phyloP scores from a whole-genome alignment of 2,797 vertebrate species.

The Gadopsis marmoratus region DNA sequence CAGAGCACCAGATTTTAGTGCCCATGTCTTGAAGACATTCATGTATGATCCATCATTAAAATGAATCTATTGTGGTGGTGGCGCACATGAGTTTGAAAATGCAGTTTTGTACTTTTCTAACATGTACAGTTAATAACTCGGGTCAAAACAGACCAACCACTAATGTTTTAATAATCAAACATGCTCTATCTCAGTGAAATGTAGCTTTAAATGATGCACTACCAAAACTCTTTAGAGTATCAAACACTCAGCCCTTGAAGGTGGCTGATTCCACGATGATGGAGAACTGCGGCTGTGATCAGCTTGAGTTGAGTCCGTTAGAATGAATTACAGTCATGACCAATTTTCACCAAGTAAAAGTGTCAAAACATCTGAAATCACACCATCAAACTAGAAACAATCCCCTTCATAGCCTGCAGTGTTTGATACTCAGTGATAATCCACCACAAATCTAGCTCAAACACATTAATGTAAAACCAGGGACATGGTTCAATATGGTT shows the following conservation, averaged over 20 bases:
- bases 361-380: background rate
- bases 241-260: background rate
- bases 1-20: conserved; percentile 10
- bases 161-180: background rate
- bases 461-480: background rate
- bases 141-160: background rate
- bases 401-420: background rate
- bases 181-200: conserved; percentile 48
- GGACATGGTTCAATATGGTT: background rate
- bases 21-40: background rate
- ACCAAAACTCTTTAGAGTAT: conserved; percentile 16
- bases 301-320: background rate
- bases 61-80: background rate
- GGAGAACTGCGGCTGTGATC: background rate
- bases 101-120: background rate
- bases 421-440: conserved; percentile 15
- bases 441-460: background rate
- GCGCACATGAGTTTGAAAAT: conserved; percentile 6
- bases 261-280: background rate
- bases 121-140: background rate
- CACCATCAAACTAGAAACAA: background rate
- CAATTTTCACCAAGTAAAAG: background rate
- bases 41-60: background rate
- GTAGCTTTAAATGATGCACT: conserved; percentile 21
- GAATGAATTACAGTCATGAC: background rate